These are phyloP conservation scores for Drosophila cardini DNA, from an alignment of 1,140 invertebrate species.

Conservation along the genomic window DNA sequence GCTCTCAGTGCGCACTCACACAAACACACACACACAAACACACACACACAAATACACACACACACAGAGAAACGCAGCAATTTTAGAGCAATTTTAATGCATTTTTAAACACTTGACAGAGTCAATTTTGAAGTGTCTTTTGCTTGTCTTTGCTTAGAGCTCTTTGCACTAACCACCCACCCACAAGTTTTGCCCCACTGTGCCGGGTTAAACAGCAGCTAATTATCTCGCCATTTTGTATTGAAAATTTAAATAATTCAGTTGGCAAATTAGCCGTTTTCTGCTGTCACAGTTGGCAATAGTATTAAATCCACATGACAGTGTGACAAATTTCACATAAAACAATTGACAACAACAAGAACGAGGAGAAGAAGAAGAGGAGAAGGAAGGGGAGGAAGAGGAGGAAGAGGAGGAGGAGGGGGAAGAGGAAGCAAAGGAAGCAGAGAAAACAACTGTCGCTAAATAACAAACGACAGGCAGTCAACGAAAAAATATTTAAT, in stretches of 20 bases:
- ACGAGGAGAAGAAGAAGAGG: conserved; percentile 9
- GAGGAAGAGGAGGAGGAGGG: background rate
- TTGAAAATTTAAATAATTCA: conserved; percentile 74
- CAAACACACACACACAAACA: too few relatives aligned
- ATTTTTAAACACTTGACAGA: conserved; percentile 53
- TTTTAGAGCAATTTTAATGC: conserved; percentile 36
- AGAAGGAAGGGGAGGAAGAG: background rate
- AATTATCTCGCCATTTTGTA: conserved; percentile 78
- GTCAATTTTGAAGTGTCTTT: conserved; percentile 29
- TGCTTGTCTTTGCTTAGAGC: background rate
- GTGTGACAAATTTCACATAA: conserved; percentile 83
- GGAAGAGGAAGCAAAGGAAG: conserved; percentile 1
- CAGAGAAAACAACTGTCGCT: conserved; percentile 69
- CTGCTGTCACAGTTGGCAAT: conserved; percentile 26
- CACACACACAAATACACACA: too few relatives aligned
- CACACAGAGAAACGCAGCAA: conserved; percentile 31
- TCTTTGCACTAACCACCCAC: background rate
- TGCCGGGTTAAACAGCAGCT: conserved; percentile 25
- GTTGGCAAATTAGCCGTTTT: conserved; percentile 58
- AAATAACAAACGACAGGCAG: conserved; percentile 82
- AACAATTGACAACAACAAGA: conserved; percentile 66
- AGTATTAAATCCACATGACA: conserved; percentile 72
- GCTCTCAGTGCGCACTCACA: conserved; percentile 23
- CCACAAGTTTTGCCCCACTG: background rate
- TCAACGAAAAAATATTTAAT: conserved; percentile 82